Conservation (phyloP, 2,888 invertebrate species). For the Sinopyrophorus schimmeli region DNA sequence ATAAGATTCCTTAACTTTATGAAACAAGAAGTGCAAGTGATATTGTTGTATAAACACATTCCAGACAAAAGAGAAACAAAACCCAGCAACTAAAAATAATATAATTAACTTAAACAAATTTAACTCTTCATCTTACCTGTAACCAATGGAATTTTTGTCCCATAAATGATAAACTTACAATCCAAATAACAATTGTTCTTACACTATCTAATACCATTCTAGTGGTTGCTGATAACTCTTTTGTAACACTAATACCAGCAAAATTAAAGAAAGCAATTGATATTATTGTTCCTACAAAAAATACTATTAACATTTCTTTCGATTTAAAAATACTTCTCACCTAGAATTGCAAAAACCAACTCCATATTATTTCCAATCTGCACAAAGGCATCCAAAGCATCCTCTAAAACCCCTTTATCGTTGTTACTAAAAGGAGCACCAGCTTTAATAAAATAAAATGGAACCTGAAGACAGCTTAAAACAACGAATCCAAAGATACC, state of each 20-base stretch:
- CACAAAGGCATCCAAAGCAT: conserved; percentile 79
- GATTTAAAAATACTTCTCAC: conserved; percentile 1
- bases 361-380: conserved; percentile 72
- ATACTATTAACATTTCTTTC: not conserved
- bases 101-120: not conserved
- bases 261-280: conserved; percentile 95
- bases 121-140: conserved; percentile 58
- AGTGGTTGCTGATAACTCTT: conserved; percentile 90
- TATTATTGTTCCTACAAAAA: conserved; percentile 68
- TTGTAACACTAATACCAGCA: conserved; percentile 88
- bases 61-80: conserved; percentile 77
- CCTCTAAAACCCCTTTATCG: conserved; percentile 77
- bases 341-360: conserved; percentile 65
- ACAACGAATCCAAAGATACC: conserved; percentile 71
- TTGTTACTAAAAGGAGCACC: conserved; percentile 77
- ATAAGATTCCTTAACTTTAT: conserved; percentile 38
- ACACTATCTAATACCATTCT: conserved; percentile 85
- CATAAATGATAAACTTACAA: conserved; percentile 70
- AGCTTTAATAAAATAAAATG: conserved; percentile 80
- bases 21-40: conserved; percentile 43
- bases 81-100: conserved; percentile 67
- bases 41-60: conserved; percentile 78
- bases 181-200: conserved; percentile 89
- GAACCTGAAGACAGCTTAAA: conserved; percentile 67
- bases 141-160: conserved; percentile 83